A percentile compares a stretch with the other conserved stretches of the same genome.
phyloP scores from a whole-genome alignment of 2,113 vertebrate genomes.

The Helogale parvula region DNA sequence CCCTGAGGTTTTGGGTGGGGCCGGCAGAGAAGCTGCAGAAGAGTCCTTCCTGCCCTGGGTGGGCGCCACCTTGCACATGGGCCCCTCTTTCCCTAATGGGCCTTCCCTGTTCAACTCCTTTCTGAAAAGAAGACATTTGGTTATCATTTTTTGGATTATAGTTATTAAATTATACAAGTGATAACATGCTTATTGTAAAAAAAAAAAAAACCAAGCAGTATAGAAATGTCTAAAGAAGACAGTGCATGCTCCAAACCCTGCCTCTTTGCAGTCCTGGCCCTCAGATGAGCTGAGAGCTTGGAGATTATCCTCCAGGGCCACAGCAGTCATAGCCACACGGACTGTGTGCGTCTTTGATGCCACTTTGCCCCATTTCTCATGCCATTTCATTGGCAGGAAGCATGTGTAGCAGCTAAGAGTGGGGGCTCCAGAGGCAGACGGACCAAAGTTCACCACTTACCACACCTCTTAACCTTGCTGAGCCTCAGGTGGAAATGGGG shows the following conservation, averaged over 20 bases:
- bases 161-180: not conserved
- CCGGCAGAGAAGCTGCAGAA: not conserved
- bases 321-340: not conserved
- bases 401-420: not conserved
- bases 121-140: constrained; percentile 17
- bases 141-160: not conserved
- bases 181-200: not conserved
- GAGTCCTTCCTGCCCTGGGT: not conserved
- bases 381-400: not conserved
- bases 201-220: not conserved
- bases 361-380: not conserved
- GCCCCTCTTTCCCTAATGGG: not conserved
- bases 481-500: not conserved
- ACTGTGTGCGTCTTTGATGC: not conserved
- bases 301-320: not conserved
- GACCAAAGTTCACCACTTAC: not conserved
- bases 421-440: not conserved
- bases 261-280: not conserved
- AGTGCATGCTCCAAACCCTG: not conserved
- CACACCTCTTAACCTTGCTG: not conserved
- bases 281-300: not conserved
- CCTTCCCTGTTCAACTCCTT: not conserved
- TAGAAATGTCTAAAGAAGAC: not conserved
- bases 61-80: not conserved
- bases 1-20: constrained; percentile 4